phyloP scores from a whole-genome alignment of 2,797 vertebrate genomes.

The Coreius guichenoti region DNA sequence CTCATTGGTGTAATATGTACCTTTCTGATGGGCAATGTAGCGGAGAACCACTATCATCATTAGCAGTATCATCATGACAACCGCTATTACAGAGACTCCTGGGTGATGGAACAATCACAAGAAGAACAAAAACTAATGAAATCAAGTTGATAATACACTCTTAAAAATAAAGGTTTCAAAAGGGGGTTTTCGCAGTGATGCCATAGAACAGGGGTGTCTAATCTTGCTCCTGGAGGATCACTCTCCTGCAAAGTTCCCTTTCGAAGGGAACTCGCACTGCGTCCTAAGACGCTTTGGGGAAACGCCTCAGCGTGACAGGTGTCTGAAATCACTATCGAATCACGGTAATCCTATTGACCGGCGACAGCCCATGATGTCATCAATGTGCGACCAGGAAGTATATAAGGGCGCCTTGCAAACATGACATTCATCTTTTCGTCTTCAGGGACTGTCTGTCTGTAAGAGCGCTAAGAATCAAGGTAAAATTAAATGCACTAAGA shows the following conservation, averaged over 20 bases:
- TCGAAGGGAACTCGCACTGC: no score
- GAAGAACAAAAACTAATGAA: background rate
- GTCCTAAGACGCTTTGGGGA: no score
- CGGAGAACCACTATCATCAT: constrained; percentile 71
- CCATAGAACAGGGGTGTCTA: background rate
- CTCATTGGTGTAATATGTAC: constrained; percentile 87
- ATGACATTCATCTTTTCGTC: no score
- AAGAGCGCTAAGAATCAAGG: no score
- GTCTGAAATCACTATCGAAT: no score
- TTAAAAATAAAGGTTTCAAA: background rate
- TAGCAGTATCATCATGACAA: constrained; percentile 75
- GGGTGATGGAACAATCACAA: constrained; percentile 73
- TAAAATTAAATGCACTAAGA: no score
- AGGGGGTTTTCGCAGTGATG: fast-evolving
- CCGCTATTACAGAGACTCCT: constrained; percentile 36
- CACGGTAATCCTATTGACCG: no score
- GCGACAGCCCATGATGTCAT: no score
- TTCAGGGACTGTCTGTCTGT: no score
- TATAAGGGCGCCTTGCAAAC: no score
- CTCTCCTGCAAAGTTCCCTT: background rate
- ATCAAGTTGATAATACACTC: background rate
- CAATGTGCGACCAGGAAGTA: no score
- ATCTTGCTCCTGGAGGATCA: background rate
- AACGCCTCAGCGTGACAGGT: no score
- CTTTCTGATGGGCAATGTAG: constrained; percentile 82